Evolutionary conservation across 2,888 invertebrate species (phyloP).

Genomic region (Limnephilus rhombicus): DNA sequence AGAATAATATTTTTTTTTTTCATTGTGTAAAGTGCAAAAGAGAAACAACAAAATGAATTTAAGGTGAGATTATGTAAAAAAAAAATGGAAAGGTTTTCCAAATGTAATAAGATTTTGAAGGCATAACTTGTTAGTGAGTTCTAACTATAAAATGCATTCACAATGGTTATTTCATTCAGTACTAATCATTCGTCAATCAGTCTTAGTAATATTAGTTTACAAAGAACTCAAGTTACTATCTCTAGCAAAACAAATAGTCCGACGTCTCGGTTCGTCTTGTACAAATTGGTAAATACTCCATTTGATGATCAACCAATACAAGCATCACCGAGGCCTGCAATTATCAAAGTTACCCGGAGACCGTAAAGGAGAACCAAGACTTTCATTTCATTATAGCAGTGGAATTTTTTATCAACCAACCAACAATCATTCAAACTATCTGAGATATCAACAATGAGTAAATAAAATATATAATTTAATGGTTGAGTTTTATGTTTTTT

Average conservation of each 20-base stretch:
- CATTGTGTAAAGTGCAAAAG: neutral
- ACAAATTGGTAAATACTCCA: neutral
- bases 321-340: neutral
- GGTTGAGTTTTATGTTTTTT: neutral
- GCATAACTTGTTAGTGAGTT: constrained; percentile 51
- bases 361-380: neutral
- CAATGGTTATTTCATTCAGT: constrained; percentile 60
- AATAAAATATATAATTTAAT: neutral
- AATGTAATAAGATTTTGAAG: constrained; percentile 26
- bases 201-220: constrained; percentile 66
- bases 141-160: constrained; percentile 61
- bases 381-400: neutral
- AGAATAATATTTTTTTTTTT: too few species aligned
- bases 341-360: neutral
- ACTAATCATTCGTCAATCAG: constrained; percentile 65
- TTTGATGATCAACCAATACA: neutral
- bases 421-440: neutral
- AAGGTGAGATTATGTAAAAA: neutral
- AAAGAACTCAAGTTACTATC: constrained; percentile 52
- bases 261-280: neutral
- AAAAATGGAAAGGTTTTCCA: constrained; percentile 12
- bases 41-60: neutral
- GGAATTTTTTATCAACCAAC: neutral
- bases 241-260: constrained; percentile 50
- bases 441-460: neutral